phyloP scores from a whole-genome alignment of 2,888 invertebrate genomes.

The Limnephilus marmoratus region DNA sequence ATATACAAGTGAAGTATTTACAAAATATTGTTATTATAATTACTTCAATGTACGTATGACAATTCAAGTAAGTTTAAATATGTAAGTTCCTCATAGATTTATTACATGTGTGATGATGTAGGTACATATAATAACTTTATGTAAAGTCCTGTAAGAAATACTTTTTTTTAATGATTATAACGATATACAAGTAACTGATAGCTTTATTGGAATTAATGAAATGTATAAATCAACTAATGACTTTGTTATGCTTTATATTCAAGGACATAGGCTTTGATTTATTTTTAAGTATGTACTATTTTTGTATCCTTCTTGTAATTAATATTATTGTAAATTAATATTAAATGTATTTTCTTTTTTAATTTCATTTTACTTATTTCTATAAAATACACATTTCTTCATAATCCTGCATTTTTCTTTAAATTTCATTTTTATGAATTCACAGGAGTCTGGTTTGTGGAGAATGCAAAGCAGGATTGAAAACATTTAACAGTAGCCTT shows the following conservation, averaged over 20 bases:
- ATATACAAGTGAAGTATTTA: not conserved
- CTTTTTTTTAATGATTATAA: not conserved
- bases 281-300: not conserved
- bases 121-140: no score
- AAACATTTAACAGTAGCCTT: no score
- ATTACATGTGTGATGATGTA: not conserved
- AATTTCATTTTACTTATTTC: not conserved
- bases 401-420: not conserved
- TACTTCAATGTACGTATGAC: no score
- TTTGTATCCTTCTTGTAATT: not conserved
- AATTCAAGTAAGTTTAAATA: no score
- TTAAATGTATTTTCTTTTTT: not conserved
- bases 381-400: not conserved
- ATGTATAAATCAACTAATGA: not conserved
- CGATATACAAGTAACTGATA: no score
- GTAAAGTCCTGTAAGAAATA: no score
- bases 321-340: not conserved
- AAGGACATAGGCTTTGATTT: not conserved
- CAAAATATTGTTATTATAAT: no score
- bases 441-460: no score
- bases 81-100: not conserved
- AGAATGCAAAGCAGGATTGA: no score
- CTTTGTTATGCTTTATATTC: no score
- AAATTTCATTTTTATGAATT: no score
- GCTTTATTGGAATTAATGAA: not conserved